These are phyloP conservation scores for Poecilia picta DNA, from an alignment of 2,797 vertebrate species.

Conservation along the genomic window DNA sequence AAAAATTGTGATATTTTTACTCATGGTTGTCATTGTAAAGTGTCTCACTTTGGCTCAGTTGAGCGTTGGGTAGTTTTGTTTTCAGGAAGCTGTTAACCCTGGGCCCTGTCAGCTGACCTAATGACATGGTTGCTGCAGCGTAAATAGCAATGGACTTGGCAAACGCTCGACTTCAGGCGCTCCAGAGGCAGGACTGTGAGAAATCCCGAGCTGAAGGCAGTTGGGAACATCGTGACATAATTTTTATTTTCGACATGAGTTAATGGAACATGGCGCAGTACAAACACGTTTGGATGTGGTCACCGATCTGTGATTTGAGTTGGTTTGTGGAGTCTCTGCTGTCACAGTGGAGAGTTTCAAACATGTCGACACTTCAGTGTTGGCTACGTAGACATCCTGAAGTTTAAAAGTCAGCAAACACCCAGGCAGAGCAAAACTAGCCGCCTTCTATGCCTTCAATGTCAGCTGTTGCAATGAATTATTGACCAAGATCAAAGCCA, in stretches of 20 bases:
- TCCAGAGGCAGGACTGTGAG: background rate
- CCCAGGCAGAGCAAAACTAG: conserved; percentile 7
- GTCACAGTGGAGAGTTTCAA: background rate
- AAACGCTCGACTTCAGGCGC: background rate
- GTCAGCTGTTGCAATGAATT: conserved; percentile 70
- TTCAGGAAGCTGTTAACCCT: background rate
- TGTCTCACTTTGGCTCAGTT: background rate
- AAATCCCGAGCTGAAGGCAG: no score
- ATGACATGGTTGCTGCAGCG: background rate
- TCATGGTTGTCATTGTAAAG: background rate
- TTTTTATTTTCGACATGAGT: background rate
- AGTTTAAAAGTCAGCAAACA: conserved; percentile 50
- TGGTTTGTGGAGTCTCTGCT: background rate
- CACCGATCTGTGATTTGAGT: background rate
- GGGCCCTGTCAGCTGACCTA: background rate
- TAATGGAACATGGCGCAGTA: background rate
- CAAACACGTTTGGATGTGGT: background rate
- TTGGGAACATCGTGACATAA: background rate
- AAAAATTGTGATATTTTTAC: background rate
- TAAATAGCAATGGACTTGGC: background rate
- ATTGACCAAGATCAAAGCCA: conserved; percentile 69
- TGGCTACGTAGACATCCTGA: background rate
- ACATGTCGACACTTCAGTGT: background rate
- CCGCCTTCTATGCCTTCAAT: conserved; percentile 33
- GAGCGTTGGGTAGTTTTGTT: background rate